Conservation (phyloP, 2,113 vertebrate genomes). For the Myrmecobius fasciatus region DNA sequence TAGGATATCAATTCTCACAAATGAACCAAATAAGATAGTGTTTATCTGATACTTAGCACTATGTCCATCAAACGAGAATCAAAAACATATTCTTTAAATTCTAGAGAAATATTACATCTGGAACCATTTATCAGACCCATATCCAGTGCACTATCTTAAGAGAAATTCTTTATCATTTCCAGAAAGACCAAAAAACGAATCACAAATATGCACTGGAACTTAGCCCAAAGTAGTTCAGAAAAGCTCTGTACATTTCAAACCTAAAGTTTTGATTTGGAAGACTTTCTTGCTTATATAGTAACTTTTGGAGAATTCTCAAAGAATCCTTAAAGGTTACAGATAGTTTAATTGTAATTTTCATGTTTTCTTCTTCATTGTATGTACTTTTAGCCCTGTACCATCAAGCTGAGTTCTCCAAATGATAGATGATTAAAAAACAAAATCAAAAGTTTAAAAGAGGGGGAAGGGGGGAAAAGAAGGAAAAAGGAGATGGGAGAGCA, state of each 20-base stretch:
- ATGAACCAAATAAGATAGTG: constrained; percentile 5
- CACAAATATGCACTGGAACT: constrained; percentile 20
- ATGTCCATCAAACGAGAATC: neutral
- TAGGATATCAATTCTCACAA: neutral
- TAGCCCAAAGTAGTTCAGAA: neutral
- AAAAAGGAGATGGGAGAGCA: neutral
- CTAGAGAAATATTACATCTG: constrained; percentile 3
- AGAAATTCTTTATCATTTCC: constrained; percentile 5
- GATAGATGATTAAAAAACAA: neutral
- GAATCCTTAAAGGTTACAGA: neutral
- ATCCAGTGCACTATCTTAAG: constrained; percentile 35
- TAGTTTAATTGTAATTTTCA: constrained; percentile 36
- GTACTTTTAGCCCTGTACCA: constrained; percentile 23
- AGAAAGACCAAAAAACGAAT: constrained; percentile 35
- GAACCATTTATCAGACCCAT: neutral
- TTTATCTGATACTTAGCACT: neutral
- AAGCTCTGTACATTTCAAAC: constrained; percentile 26
- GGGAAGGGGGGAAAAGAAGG: neutral
- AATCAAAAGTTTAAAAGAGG: neutral
- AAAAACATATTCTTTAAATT: constrained; percentile 35
- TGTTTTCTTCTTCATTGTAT: constrained; percentile 7
- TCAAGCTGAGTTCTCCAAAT: constrained; percentile 18
- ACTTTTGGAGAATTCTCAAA: neutral
- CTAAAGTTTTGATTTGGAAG: constrained; percentile 16
- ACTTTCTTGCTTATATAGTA: neutral